Conservation (phyloP, 2,888 invertebrate species). For the Lymantria dispar region DNA sequence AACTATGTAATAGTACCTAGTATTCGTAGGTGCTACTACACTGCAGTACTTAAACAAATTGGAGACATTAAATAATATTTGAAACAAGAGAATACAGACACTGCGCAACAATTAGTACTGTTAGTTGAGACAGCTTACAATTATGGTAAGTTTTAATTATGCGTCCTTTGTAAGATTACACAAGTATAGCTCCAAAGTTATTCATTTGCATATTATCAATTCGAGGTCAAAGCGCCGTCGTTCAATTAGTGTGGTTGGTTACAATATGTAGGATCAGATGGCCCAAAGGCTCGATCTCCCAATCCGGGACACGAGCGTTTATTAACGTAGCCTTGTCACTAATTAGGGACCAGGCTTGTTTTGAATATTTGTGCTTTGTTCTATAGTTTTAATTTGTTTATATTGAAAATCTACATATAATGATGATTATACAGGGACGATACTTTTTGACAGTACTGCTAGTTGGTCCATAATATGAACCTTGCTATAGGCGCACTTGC, state of each 20-base stretch:
- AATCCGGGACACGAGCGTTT: conserved; percentile 35
- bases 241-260: conserved; percentile 31
- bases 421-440: too few relatives aligned
- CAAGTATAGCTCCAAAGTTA: conserved; percentile 19
- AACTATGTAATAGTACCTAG: too few relatives aligned
- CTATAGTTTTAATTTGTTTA: too few relatives aligned
- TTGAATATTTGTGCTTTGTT: conserved; percentile 13
- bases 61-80: too few relatives aligned
- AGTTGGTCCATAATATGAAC: too few relatives aligned
- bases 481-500: too few relatives aligned
- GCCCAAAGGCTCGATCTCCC: conserved; percentile 26
- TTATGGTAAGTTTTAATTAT: conserved; percentile 28
- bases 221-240: conserved; percentile 23
- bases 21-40: too few relatives aligned
- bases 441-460: too few relatives aligned
- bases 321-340: conserved; percentile 37
- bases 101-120: neutral
- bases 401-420: too few relatives aligned
- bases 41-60: too few relatives aligned
- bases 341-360: conserved; percentile 31
- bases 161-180: conserved; percentile 22
- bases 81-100: too few relatives aligned
- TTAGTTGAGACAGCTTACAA: conserved; percentile 15
- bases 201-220: conserved; percentile 36
- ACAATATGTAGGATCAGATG: conserved; percentile 29